Conservation (phyloP, 1,140 invertebrate genomes). For the Zaprionus inermis region DNA sequence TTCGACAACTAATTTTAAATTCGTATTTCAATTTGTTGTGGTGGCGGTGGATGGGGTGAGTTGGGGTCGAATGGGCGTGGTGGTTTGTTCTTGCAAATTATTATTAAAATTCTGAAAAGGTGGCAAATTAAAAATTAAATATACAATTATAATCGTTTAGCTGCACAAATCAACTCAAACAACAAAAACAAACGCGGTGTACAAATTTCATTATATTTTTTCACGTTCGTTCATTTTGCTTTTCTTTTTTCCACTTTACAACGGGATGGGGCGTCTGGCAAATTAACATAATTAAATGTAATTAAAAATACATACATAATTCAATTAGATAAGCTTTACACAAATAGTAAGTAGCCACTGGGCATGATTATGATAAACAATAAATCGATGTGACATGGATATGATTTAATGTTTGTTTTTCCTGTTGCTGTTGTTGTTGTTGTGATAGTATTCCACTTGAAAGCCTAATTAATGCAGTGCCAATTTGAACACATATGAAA, state of each 20-base stretch:
- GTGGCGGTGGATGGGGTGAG: conserved; percentile 28
- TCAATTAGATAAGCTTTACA: conserved; percentile 57
- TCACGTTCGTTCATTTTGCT: neutral
- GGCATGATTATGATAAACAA: conserved; percentile 39
- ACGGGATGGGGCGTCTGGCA: neutral
- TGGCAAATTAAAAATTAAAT: conserved; percentile 62
- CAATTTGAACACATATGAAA: conserved; percentile 49
- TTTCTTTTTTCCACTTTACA: neutral
- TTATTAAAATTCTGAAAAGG: conserved; percentile 69
- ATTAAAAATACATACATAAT: conserved; percentile 42
- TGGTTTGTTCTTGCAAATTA: conserved; percentile 54
- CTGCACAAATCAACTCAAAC: conserved; percentile 45
- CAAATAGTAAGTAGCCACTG: conserved; percentile 57
- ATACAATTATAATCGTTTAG: conserved; percentile 24
- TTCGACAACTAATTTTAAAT: conserved; percentile 79
- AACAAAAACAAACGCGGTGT: conserved; percentile 17
- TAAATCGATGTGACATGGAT: conserved; percentile 32
- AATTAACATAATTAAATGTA: conserved; percentile 41
- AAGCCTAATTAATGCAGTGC: conserved; percentile 46
- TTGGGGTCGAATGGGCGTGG: conserved; percentile 2
- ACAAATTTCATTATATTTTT: conserved; percentile 16
- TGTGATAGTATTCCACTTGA: conserved; percentile 12
- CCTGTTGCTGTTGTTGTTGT: neutral
- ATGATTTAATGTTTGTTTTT: conserved; percentile 37
- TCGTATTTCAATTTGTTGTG: conserved; percentile 64